Evolutionary conservation across 2,888 invertebrate species (phyloP), one percentile per base, ranked within the genome.

Genomic region (Apamea crenata): DNA sequence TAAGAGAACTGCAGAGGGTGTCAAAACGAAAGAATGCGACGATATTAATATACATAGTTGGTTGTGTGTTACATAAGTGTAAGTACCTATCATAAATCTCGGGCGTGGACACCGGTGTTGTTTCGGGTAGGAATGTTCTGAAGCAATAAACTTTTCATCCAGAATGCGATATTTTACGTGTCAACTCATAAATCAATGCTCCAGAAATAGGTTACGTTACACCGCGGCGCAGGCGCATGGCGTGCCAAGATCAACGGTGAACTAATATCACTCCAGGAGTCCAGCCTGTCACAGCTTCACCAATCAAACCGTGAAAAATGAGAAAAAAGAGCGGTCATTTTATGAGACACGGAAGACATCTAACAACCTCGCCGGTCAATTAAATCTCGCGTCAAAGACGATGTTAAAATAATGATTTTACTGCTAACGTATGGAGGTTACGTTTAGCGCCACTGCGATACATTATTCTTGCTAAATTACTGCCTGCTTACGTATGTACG

Each of bases 241-340:
- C 47, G 68, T 81, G 88, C 80, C 88, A 89, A 83, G 70, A 86
- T 82, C 82, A 76, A 83, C 83, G 68, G 63, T 44, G 66, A 53
- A 40, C 65, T 73, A 70, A 83, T 72, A 65, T 75, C 74, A 73
- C 66, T 74, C 59, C 73, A 61, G 56, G 71, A 73, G 63, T 74
- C 59, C 73, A 61, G 56, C 36, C 56, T 70, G 71, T 40, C 71
- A n/a, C 74, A 63, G 47, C 67, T 32, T 50, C 68, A 68, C 68
- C 40, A 75, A 71, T 80, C 32, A 53, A 70, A 67, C 63, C 76
- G 77, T 76, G 66, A 78, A 70, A 80, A 29, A 67, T 14, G 63
- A 65, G 65, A n/a, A n/a, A n/a, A n/a, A n/a, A 50, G 56, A 74
- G 61, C 36, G 68, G 69, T 85, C 71, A 75, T 65, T 71, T 81